Evolutionary conservation across 2,888 invertebrate species (phyloP), one percentile per base, ranked within the genome.

Genomic region (Anoplius nigerrimus): DNA sequence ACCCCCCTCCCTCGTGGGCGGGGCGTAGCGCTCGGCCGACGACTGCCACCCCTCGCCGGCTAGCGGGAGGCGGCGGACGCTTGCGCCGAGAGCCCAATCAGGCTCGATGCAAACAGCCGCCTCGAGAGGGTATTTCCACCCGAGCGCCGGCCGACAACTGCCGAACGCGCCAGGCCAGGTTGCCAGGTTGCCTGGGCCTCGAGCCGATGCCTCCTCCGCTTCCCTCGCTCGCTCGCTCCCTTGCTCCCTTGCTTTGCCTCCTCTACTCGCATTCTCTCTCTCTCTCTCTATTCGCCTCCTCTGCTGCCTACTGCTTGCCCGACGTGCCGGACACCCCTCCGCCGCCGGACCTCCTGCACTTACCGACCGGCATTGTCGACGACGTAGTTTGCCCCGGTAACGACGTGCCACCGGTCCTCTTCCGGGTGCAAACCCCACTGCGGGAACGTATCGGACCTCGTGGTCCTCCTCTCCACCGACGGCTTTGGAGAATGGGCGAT

Each of bases 281-380:
- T n/a, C n/a, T n/a, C n/a, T n/a, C n/a, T n/a, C n/a, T n/a, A n/a
- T n/a, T n/a, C n/a, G n/a, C n/a, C n/a, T n/a, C n/a, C n/a, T n/a
- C n/a, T n/a, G n/a, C n/a, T n/a, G n/a, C n/a, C n/a, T n/a, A n/a
- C 2, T 3, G 11, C 34, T 34, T 3, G n/a, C n/a, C 34, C 8
- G 11, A 2, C 8, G 8, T 6, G 2, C 4, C 34, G 4, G 34
- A 34, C 34, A 6, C 8, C 4, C 34, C 27, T 27, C 27, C 27
- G 27, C 34, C 72, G 72, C 79, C 73, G 78, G 69, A 74, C 74
- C 69, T 77, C 77, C 74, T 70, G 77, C 78, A 75, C 81, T 78
- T 82, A 79, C 82, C 78, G 83, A 83, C 81, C 82, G 81, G 82
- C 81, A 80, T 81, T 82, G 77, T 79, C 71, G 78, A 74, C 78